phyloP scores from a whole-genome alignment of 2,113 vertebrate genomes.

The Ranitomeya variabilis region DNA sequence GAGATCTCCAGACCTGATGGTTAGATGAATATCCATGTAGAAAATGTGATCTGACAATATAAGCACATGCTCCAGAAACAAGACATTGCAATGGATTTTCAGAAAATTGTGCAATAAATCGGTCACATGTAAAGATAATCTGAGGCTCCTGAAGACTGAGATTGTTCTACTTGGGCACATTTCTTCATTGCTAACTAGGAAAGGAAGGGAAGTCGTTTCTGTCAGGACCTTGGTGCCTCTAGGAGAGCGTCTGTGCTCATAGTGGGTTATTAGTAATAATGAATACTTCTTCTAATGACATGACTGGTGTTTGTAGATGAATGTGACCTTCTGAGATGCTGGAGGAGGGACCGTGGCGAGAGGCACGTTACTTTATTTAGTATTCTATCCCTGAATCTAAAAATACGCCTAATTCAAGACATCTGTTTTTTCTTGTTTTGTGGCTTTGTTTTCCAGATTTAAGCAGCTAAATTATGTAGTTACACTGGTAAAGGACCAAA shows the following conservation, averaged over 20 bases:
- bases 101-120: not conserved
- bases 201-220: not conserved
- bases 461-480: slow-evolving; percentile 68
- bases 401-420: slow-evolving; percentile 69
- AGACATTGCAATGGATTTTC: not conserved
- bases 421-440: slow-evolving; percentile 68
- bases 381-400: slow-evolving; percentile 65
- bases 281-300: not conserved
- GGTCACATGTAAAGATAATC: not conserved
- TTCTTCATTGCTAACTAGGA: not conserved
- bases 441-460: slow-evolving; percentile 62
- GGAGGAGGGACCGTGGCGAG: slow-evolving; percentile 64
- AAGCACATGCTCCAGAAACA: not conserved
- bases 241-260: not conserved
- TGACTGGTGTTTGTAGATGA: slow-evolving; percentile 42
- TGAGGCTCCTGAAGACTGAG: not conserved
- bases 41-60: too few relatives aligned
- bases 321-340: slow-evolving; percentile 61
- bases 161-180: not conserved
- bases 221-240: not conserved
- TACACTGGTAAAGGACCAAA: slow-evolving; percentile 51
- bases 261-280: not conserved
- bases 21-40: too few relatives aligned
- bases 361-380: slow-evolving; percentile 63
- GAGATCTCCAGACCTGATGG: too few relatives aligned